A percentile compares a stretch with the other conserved stretches of the same genome.
phyloP scores from a whole-genome alignment of 2,113 vertebrate species.

The Lophura nycthemera region DNA sequence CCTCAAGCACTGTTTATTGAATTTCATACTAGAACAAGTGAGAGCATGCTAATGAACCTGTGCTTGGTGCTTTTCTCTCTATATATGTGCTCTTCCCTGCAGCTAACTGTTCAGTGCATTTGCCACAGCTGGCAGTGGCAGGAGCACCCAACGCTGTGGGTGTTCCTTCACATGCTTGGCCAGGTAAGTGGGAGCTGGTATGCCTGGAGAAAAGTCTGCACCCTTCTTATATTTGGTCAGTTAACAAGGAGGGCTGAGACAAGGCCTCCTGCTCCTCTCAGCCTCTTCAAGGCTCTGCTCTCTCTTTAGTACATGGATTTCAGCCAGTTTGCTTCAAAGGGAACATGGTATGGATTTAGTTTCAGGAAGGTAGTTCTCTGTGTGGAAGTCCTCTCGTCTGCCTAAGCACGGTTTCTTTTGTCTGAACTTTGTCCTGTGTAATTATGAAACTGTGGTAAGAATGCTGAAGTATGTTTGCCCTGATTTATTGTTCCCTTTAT shows the following conservation, averaged over 20 bases:
- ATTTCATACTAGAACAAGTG: conserved; percentile 29
- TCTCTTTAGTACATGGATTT: neutral
- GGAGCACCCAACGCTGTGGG: neutral
- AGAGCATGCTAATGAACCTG: neutral
- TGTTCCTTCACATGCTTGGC: neutral
- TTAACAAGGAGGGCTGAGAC: neutral
- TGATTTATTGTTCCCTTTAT: neutral
- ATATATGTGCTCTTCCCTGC: neutral
- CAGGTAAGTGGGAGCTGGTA: neutral
- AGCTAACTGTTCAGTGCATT: neutral
- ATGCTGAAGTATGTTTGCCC: neutral
- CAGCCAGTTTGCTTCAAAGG: neutral
- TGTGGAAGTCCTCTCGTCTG: neutral
- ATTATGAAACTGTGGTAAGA: neutral
- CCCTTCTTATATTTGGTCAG: neutral
- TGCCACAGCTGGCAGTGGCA: neutral
- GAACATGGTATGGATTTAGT: neutral
- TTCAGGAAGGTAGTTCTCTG: neutral
- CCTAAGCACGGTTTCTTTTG: neutral
- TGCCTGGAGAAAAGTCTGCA: neutral
- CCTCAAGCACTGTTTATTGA: neutral
- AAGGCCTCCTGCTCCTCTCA: neutral
- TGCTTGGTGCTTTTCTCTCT: neutral
- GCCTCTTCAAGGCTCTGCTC: neutral
- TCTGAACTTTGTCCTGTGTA: neutral